A percentile compares a stretch with the other conserved stretches of the same genome.
Evolutionary conservation across 2,797 vertebrate species (phyloP).

Genomic region (Odontamblyopus rebecca): DNA sequence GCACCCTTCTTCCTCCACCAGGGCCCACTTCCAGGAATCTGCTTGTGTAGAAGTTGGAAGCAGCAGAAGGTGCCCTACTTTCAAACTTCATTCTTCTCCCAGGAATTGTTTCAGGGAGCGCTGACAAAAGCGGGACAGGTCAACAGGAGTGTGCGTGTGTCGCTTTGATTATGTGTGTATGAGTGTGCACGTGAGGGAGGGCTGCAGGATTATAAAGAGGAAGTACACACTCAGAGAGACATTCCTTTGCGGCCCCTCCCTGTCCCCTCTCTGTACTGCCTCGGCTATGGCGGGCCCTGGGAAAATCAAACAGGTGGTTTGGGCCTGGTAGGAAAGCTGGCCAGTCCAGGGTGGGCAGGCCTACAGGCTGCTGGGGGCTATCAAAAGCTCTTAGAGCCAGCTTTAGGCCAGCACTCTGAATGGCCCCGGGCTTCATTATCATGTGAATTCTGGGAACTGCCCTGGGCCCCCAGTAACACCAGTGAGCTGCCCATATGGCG

Average conservation of each 20-base stretch:
- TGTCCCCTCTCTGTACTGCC: conserved; percentile 53
- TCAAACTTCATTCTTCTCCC: conserved; percentile 75
- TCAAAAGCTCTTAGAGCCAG: conserved; percentile 82
- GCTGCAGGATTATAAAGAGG: conserved; percentile 74
- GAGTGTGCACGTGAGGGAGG: conserved; percentile 71
- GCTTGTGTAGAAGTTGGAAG: conserved; percentile 69
- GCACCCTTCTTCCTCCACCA: conserved; percentile 53
- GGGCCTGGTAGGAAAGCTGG: conserved; percentile 81
- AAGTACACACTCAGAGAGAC: conserved; percentile 80
- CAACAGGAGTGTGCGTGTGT: conserved; percentile 65
- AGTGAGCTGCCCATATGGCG: conserved; percentile 83
- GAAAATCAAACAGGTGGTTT: conserved; percentile 88
- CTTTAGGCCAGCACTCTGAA: conserved; percentile 80
- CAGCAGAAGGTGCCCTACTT: conserved; percentile 81
- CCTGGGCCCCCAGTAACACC: conserved; percentile 80
- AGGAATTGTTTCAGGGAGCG: conserved; percentile 67
- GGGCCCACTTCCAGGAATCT: conserved; percentile 69
- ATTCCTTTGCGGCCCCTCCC: conserved; percentile 78
- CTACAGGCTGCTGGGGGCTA: conserved; percentile 81
- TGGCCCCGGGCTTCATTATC: conserved; percentile 83
- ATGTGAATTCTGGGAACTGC: conserved; percentile 87
- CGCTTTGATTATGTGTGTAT: conserved; percentile 53
- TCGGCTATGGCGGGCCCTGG: conserved; percentile 75
- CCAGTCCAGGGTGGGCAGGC: conserved; percentile 75
- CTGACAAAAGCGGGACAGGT: conserved; percentile 70